These are phyloP conservation scores for Lepus townsendii DNA, from an alignment of 2,797 vertebrate genomes.

Conservation along the genomic window DNA sequence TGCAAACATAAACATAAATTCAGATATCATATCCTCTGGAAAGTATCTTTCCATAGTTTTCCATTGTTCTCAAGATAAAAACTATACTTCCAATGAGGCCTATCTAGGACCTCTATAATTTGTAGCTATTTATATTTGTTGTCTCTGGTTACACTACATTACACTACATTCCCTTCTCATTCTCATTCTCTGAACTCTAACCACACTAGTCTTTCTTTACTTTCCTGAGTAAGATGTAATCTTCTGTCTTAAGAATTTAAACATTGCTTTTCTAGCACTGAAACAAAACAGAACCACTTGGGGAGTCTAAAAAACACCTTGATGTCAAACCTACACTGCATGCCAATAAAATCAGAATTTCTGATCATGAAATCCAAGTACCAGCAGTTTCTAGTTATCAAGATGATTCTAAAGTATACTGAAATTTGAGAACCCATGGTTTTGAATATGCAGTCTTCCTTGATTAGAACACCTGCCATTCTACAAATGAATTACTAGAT, in stretches of 20 bases:
- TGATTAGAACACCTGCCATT: neutral
- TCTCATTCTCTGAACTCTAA: neutral
- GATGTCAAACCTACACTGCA: neutral
- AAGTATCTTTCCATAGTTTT: neutral
- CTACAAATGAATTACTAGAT: neutral
- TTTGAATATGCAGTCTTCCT: neutral
- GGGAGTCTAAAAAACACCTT: neutral
- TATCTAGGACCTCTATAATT: neutral
- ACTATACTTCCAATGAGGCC: neutral
- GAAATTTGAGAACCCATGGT: neutral
- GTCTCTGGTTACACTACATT: neutral
- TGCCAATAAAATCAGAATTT: slow-evolving; percentile 20
- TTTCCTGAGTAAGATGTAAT: neutral
- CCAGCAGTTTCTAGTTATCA: neutral
- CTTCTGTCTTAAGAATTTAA: neutral
- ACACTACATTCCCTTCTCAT: neutral
- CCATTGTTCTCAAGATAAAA: neutral
- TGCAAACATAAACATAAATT: neutral
- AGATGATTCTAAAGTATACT: neutral
- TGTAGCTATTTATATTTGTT: neutral
- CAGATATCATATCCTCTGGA: neutral
- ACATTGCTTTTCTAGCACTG: neutral
- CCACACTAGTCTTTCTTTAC: neutral
- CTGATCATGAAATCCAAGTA: neutral
- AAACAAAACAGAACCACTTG: neutral